A percentile compares a stretch with the other conserved stretches of the same genome.
These are phyloP conservation scores for Caenorhabditis zanzibari DNA, from an alignment of 2,888 invertebrate species.

Conservation along the genomic window DNA sequence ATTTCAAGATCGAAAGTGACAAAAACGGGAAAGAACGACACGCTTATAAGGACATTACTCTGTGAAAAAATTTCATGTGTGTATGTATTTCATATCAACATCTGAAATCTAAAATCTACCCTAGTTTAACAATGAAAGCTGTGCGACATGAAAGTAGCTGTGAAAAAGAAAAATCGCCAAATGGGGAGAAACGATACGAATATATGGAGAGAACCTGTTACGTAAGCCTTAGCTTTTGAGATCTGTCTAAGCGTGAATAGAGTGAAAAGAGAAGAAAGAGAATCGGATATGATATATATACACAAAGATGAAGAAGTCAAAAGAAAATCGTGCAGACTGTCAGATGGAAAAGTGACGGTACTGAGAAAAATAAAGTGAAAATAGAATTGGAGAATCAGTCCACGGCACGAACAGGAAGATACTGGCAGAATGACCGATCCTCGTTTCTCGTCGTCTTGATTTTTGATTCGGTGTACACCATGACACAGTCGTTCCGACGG, in stretches of 20 bases:
- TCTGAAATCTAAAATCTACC: slow-evolving; percentile 1
- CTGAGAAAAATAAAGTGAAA: slow-evolving; percentile 10
- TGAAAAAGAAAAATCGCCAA: slow-evolving; percentile 38
- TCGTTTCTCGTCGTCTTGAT: slow-evolving; percentile 13
- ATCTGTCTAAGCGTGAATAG: slow-evolving; percentile 43
- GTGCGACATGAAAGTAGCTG: slow-evolving; percentile 34
- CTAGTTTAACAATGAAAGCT: slow-evolving; percentile 29
- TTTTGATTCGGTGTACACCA: slow-evolving; percentile 39
- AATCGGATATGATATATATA: slow-evolving; percentile 39
- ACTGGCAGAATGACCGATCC: not conserved
- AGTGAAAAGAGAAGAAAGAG: not conserved
- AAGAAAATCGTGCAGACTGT: slow-evolving; percentile 23
- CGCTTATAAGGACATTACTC: slow-evolving; percentile 6
- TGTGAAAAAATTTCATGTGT: slow-evolving; percentile 29
- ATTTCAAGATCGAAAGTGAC: not conserved
- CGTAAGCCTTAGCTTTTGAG: slow-evolving; percentile 39
- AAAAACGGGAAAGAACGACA: not conserved
- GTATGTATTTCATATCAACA: slow-evolving; percentile 2
- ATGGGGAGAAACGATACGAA: slow-evolving; percentile 30
- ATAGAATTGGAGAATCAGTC: slow-evolving; percentile 5
- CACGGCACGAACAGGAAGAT: slow-evolving; percentile 20
- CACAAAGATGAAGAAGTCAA: slow-evolving; percentile 9
- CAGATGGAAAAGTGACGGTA: slow-evolving; percentile 9
- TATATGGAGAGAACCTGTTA: slow-evolving; percentile 55
- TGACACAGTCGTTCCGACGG: slow-evolving; percentile 4